Evolutionary conservation across 2,888 invertebrate genomes (phyloP).

Genomic region (Hypselothyrea guttata): DNA sequence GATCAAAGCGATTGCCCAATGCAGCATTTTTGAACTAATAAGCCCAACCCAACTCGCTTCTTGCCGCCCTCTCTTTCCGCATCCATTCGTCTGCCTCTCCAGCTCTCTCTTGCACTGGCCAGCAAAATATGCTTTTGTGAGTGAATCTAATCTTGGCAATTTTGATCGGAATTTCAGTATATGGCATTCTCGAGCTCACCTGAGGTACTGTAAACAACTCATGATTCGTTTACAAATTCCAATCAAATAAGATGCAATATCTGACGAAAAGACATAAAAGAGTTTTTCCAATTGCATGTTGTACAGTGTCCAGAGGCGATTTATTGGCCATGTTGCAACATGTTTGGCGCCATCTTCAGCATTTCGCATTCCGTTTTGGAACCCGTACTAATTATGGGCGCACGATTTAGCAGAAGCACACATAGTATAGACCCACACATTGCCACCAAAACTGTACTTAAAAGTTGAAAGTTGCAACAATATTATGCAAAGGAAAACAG

Average conservation of each 20-base stretch:
- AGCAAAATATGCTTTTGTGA: conserved; percentile 11
- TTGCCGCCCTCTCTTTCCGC: background rate
- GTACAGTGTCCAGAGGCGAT: conserved; percentile 9
- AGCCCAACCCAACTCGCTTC: conserved; percentile 7
- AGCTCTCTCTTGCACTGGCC: conserved; percentile 24
- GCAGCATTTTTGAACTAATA: conserved; percentile 59
- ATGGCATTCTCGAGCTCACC: too few relatives aligned
- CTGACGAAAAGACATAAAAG: too few relatives aligned
- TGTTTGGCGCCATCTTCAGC: conserved; percentile 5
- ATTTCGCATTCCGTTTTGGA: conserved; percentile 50
- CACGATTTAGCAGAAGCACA: background rate
- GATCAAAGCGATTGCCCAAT: conserved; percentile 44
- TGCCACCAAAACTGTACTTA: conserved; percentile 7
- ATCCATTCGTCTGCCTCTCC: conserved; percentile 4
- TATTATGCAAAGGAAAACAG: conserved; percentile 56
- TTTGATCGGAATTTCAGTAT: conserved; percentile 2
- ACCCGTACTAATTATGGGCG: conserved; percentile 51
- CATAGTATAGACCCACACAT: background rate
- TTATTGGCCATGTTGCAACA: conserved; percentile 13
- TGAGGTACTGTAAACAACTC: background rate
- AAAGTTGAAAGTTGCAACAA: conserved; percentile 54
- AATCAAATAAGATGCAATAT: too few relatives aligned
- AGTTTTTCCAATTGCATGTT: background rate
- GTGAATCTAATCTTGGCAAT: background rate
- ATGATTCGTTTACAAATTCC: background rate